phyloP scores from a whole-genome alignment of 2,888 invertebrate species.

The Caradrina kadenii region DNA sequence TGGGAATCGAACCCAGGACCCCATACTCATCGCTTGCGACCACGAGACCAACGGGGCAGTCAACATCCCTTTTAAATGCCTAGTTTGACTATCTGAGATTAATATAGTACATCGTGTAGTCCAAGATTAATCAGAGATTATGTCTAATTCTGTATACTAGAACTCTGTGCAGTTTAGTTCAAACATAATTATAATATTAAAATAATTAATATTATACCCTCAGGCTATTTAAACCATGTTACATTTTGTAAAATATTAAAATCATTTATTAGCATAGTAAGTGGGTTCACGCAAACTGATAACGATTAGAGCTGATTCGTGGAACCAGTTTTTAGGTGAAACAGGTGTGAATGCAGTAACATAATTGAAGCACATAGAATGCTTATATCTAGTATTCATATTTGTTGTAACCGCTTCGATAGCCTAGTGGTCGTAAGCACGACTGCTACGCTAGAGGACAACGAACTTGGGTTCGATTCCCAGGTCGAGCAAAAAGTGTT shows the following conservation, averaged over 20 bases:
- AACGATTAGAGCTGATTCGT: slow-evolving; percentile 44
- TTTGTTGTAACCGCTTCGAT: too few relatives aligned
- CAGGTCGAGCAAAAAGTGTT: too few relatives aligned
- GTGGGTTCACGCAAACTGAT: slow-evolving; percentile 16
- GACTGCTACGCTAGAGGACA: too few relatives aligned
- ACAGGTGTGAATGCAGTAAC: slow-evolving; percentile 48
- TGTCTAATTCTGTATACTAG: background rate
- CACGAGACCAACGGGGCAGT: too few relatives aligned
- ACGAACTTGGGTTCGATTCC: too few relatives aligned
- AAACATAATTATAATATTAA: slow-evolving; percentile 16
- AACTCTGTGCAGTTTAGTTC: background rate
- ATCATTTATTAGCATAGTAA: slow-evolving; percentile 43
- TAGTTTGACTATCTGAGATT: too few relatives aligned
- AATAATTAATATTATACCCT: slow-evolving; percentile 20
- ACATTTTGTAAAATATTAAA: slow-evolving; percentile 37
- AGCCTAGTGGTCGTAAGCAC: too few relatives aligned
- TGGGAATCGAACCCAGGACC: too few relatives aligned
- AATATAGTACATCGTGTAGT: too few relatives aligned
- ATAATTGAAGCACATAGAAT: slow-evolving; percentile 25
- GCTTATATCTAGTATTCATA: slow-evolving; percentile 1
- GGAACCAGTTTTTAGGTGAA: slow-evolving; percentile 23
- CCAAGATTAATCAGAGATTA: background rate
- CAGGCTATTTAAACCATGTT: slow-evolving; percentile 21
- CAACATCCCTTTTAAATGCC: too few relatives aligned
- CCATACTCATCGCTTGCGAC: too few relatives aligned